Evolutionary conservation across 2,797 vertebrate species (phyloP).

Genomic region (Labroides dimidiatus): DNA sequence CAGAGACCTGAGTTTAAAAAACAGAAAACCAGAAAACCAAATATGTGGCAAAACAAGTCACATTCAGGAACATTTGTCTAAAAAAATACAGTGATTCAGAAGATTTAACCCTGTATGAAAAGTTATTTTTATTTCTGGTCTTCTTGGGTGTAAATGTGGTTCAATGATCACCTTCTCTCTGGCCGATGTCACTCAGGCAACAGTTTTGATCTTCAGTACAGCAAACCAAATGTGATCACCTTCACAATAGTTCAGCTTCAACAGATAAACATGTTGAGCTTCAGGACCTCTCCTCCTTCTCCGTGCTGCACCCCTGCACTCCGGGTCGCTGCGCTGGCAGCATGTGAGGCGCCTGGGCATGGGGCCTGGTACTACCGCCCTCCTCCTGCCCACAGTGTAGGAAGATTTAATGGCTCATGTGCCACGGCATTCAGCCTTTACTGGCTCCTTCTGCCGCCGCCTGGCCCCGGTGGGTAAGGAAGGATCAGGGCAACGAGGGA

Average conservation of each 20-base stretch:
- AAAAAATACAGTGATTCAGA: background rate
- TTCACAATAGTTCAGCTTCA: background rate
- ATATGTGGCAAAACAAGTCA: too few species aligned
- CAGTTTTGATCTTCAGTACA: background rate
- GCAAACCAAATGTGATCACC: too few species aligned
- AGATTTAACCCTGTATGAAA: background rate
- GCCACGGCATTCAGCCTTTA: constrained; percentile 76
- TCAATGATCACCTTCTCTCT: background rate
- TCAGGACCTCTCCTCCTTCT: background rate
- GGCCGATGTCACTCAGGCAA: background rate
- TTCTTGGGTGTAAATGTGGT: too few species aligned
- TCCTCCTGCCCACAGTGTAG: constrained; percentile 62
- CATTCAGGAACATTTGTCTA: too few species aligned
- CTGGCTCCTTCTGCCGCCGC: constrained; percentile 57
- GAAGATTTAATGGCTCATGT: constrained; percentile 85
- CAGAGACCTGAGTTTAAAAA: too few species aligned
- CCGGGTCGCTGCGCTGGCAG: constrained; percentile 40
- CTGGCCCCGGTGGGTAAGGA: constrained; percentile 45
- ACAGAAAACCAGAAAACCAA: too few species aligned
- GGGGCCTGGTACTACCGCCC: constrained; percentile 46
- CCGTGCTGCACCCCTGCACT: constrained; percentile 8
- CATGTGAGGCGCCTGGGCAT: constrained; percentile 29
- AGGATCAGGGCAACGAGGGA: constrained; percentile 47
- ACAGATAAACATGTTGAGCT: background rate
- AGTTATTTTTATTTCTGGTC: background rate